Percentiles rank a stretch among this genome's conserved stretches.
Conservation (phyloP, 2,888 invertebrate genomes). For the Rotaria sp. region DNA sequence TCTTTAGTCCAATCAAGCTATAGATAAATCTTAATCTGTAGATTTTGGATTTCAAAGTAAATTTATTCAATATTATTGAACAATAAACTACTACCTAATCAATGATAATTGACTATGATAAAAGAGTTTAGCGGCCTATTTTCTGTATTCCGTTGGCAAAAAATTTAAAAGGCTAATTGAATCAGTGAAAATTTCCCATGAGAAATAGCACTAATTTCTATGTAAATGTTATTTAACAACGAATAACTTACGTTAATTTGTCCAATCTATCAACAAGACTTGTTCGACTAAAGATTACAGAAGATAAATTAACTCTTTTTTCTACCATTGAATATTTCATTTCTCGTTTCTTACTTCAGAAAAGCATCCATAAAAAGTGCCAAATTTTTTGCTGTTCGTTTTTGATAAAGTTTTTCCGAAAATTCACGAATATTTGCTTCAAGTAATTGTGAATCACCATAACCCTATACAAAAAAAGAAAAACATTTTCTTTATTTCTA, state of each 20-base stretch:
- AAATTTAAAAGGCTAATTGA: not conserved
- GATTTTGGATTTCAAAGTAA: no score
- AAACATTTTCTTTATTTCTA: no score
- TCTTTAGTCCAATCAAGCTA: no score
- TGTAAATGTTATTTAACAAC: not conserved
- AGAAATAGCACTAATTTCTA: not conserved
- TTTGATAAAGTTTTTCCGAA: constrained; percentile 66
- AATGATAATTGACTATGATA: no score
- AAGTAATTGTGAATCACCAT: constrained; percentile 53
- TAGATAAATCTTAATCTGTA: no score
- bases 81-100: no score
- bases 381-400: constrained; percentile 73
- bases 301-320: not conserved
- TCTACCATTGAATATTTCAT: not conserved
- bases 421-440: constrained; percentile 71
- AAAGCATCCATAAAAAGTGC: constrained; percentile 74
- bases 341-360: constrained; percentile 64
- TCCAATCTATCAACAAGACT: constrained; percentile 59
- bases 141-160: no score
- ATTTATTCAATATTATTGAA: no score
- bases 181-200: not conserved
- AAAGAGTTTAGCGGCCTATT: no score
- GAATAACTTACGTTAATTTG: constrained; percentile 61
- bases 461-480: constrained; percentile 42
- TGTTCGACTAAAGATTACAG: constrained; percentile 46